A percentile compares a stretch with the other conserved stretches of the same genome.
Evolutionary conservation across 1,140 invertebrate genomes (phyloP).

Genomic region (Scaptomyza pallida): DNA sequence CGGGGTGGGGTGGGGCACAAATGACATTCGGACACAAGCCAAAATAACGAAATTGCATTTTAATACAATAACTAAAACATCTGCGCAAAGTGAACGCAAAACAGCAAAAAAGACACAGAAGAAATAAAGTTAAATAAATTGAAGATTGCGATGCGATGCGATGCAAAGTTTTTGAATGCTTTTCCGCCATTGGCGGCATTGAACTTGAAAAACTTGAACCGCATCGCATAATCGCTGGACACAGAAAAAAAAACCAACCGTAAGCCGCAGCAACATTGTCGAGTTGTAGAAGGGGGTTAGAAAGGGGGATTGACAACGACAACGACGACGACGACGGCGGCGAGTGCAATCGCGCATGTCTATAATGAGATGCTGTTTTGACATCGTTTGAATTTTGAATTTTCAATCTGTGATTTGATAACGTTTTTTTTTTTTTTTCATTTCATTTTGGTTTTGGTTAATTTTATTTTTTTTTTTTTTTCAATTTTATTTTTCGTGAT

Average conservation of each 20-base stretch:
- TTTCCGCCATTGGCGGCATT: constrained; percentile 77
- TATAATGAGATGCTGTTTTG: constrained; percentile 70
- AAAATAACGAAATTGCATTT: constrained; percentile 80
- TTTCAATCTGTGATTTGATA: constrained; percentile 63
- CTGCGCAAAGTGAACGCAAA: background rate
- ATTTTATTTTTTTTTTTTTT: constrained; percentile 15
- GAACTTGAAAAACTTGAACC: constrained; percentile 71
- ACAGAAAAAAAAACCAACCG: background rate
- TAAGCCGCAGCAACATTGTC: too few species aligned
- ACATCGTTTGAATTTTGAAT: constrained; percentile 63
- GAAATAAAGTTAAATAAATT: constrained; percentile 23
- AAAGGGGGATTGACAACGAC: background rate
- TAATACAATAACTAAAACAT: constrained; percentile 38
- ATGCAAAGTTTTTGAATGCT: constrained; percentile 26
- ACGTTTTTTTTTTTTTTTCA: constrained; percentile 35
- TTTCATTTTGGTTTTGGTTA: constrained; percentile 1
- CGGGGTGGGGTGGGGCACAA: constrained; percentile 3
- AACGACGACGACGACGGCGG: background rate
- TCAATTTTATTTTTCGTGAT: too few species aligned
- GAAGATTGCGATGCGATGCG: constrained; percentile 28
- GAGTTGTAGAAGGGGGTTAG: background rate
- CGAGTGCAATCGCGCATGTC: constrained; percentile 29
- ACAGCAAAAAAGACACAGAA: constrained; percentile 29
- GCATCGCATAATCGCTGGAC: constrained; percentile 14
- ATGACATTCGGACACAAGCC: constrained; percentile 41